Evolutionary conservation across 2,797 vertebrate genomes (phyloP).

Genomic region (Ispidina lecontei): DNA sequence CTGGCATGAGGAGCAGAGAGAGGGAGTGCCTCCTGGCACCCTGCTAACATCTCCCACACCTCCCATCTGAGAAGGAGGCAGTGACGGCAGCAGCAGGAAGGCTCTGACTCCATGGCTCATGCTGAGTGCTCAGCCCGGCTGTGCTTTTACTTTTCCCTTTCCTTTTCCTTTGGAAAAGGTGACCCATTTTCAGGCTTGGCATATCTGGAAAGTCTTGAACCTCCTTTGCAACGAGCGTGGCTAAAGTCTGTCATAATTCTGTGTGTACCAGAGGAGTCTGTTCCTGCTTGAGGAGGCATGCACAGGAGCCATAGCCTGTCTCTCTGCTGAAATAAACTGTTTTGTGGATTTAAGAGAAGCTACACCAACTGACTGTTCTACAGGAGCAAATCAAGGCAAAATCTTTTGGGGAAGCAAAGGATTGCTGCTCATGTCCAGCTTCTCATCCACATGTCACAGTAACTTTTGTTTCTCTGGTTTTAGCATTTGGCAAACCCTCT

Average conservation of each 20-base stretch:
- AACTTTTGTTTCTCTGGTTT: neutral
- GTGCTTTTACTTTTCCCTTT: neutral
- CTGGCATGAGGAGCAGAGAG: neutral
- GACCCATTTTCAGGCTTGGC: neutral
- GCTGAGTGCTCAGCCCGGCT: neutral
- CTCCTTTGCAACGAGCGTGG: neutral
- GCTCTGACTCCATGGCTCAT: fast-evolving
- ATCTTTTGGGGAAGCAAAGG: neutral
- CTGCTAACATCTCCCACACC: fast-evolving
- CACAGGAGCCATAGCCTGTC: fast-evolving
- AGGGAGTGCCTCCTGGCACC: neutral
- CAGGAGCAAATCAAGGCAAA: neutral
- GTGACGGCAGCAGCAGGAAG: neutral
- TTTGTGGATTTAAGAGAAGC: neutral
- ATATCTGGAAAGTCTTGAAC: neutral
- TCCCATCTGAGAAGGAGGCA: neutral
- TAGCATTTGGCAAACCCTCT: neutral
- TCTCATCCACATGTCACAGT: neutral
- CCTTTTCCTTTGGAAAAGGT: neutral
- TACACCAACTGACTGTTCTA: neutral
- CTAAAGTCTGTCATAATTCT: neutral
- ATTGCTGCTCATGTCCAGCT: neutral
- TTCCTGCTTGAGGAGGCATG: neutral
- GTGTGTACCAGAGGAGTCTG: fast-evolving
- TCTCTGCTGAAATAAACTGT: neutral